A percentile compares a stretch with the other conserved stretches of the same genome.
Evolutionary conservation across 2,113 vertebrate species (phyloP).

Genomic region (Anolis sagrei): DNA sequence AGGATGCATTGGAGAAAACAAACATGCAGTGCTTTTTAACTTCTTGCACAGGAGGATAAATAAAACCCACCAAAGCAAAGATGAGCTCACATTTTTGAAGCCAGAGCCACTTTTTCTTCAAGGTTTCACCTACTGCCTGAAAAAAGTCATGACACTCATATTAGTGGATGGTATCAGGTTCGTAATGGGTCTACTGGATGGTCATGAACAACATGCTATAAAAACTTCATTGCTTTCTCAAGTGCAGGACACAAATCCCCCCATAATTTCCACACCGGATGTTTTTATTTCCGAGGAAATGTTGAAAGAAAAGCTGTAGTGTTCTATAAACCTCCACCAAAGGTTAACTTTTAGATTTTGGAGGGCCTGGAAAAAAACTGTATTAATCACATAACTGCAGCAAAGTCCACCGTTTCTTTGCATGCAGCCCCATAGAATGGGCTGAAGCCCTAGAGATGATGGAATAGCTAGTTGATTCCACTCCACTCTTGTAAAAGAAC

Average conservation of each 20-base stretch:
- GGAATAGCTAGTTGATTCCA: background rate
- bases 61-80: conserved; percentile 86
- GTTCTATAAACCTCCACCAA: background rate
- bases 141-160: conserved; percentile 83
- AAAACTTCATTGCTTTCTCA: conserved; percentile 4
- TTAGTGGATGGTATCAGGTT: conserved; percentile 75
- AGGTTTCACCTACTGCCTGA: conserved; percentile 89
- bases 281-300: background rate
- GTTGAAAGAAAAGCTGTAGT: background rate
- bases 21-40: conserved; percentile 83
- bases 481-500: too few relatives aligned
- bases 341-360: background rate
- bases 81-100: conserved; percentile 89
- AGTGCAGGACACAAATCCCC: background rate
- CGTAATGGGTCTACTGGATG: conserved; percentile 40
- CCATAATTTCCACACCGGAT: background rate
- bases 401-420: background rate
- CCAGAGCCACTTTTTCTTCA: conserved; percentile 89
- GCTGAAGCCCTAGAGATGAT: background rate
- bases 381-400: too few relatives aligned
- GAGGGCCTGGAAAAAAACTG: background rate
- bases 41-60: conserved; percentile 77
- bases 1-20: conserved; percentile 72
- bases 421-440: background rate
- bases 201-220: conserved; percentile 21